A percentile compares a stretch with the other conserved stretches of the same genome.
Evolutionary conservation across 2,113 vertebrate genomes (phyloP).

Genomic region (Varanus salvator): DNA sequence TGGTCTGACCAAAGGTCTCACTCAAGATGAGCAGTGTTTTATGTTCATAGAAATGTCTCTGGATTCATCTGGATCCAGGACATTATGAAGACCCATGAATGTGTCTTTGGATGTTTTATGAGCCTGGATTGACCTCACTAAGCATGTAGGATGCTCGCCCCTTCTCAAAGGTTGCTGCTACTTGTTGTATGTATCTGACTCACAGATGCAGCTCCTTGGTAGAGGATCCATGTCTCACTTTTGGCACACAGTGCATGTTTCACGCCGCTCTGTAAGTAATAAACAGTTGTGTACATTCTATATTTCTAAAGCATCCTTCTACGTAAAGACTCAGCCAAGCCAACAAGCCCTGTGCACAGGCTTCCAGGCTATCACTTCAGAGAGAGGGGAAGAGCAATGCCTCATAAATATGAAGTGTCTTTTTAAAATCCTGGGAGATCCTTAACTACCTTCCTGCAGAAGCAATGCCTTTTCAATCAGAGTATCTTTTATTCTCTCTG

Average conservation of each 20-base stretch:
- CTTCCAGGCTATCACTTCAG: constrained; percentile 16
- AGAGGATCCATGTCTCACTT: constrained; percentile 38
- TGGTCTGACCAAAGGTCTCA: not conserved
- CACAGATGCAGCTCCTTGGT: constrained; percentile 42
- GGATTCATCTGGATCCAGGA: not conserved
- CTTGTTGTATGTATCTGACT: constrained; percentile 43
- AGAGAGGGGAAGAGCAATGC: constrained; percentile 44
- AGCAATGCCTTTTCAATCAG: constrained; percentile 10
- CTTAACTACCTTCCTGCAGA: constrained; percentile 14
- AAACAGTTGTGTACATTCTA: constrained; percentile 40
- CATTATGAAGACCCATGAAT: constrained; percentile 3
- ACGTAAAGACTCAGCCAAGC: constrained; percentile 3
- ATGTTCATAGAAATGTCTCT: not conserved
- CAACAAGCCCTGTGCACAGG: constrained; percentile 21
- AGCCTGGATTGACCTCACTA: not conserved
- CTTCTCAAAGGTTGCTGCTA: constrained; percentile 31
- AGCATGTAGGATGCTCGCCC: constrained; percentile 33
- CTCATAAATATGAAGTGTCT: constrained; percentile 46
- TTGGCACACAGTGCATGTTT: constrained; percentile 8
- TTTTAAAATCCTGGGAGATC: constrained; percentile 34
- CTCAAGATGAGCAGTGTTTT: not conserved
- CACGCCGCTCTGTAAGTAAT: constrained; percentile 38
- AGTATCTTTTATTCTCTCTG: constrained; percentile 26
- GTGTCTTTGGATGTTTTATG: not conserved
- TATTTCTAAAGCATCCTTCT: constrained; percentile 10